Evolutionary conservation across 53 echinoderm and acorn worm genomes (phyloP).

Genomic region (Pentamera pediparva): DNA sequence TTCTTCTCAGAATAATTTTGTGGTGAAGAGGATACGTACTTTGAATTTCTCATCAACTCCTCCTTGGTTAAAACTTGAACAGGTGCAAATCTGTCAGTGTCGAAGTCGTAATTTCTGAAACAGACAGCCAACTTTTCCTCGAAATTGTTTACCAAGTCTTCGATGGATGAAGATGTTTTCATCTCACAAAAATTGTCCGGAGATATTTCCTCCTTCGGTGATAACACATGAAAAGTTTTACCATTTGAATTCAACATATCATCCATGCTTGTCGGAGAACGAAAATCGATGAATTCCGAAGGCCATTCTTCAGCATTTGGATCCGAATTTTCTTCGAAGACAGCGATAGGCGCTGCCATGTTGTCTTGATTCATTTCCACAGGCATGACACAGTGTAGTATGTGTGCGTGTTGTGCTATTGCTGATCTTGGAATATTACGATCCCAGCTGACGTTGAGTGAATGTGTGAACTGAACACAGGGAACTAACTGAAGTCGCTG

Average conservation of each 20-base stretch:
- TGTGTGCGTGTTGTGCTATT: neutral
- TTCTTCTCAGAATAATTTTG: neutral
- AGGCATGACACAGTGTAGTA: slow-evolving; percentile 18
- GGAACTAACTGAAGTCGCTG: too few species aligned
- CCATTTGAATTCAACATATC: slow-evolving; percentile 92
- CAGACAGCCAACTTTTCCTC: slow-evolving; percentile 95
- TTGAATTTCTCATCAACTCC: slow-evolving; percentile 99
- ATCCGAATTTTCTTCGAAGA: slow-evolving; percentile 86
- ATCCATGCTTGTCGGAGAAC: slow-evolving; percentile 58
- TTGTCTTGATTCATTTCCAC: slow-evolving; percentile 48
- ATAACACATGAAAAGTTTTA: slow-evolving; percentile 76
- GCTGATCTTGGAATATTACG: neutral
- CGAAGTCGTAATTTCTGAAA: slow-evolving; percentile 93
- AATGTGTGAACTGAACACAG: slow-evolving; percentile 24
- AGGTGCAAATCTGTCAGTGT: slow-evolving; percentile 89
- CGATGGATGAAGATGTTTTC: slow-evolving; percentile 76
- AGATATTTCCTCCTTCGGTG: slow-evolving; percentile 88
- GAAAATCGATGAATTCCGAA: slow-evolving; percentile 89
- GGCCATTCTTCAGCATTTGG: slow-evolving; percentile 90
- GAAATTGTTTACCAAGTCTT: slow-evolving; percentile 98
- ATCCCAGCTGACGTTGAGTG: slow-evolving; percentile 25
- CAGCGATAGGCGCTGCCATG: slow-evolving; percentile 97
- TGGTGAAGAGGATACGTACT: slow-evolving; percentile 61
- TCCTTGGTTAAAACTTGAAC: slow-evolving; percentile 92
- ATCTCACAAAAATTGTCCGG: slow-evolving; percentile 96